Conservation (phyloP, 2,797 vertebrate species). For the Hybognathus amarus region DNA sequence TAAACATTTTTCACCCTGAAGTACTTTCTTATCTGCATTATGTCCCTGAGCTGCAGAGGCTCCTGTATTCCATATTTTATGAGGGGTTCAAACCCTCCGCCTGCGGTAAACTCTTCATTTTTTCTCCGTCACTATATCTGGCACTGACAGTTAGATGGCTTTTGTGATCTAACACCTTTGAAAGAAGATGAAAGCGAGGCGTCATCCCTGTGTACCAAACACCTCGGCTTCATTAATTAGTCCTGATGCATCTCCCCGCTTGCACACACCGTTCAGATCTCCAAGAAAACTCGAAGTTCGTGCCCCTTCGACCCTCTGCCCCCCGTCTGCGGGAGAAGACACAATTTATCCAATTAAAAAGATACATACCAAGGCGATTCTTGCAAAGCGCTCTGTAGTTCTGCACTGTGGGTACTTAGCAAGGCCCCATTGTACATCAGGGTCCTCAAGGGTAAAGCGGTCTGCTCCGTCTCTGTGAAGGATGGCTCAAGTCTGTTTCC, state of each 20-base stretch:
- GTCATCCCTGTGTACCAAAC: conserved; percentile 32
- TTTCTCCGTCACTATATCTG: conserved; percentile 32
- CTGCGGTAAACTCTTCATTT: conserved; percentile 34
- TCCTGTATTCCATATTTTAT: conserved; percentile 42
- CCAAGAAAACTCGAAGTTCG: background rate
- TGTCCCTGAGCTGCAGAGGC: conserved; percentile 8
- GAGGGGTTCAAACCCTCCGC: conserved; percentile 31
- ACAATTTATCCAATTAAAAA: conserved; percentile 54
- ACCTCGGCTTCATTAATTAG: conserved; percentile 52
- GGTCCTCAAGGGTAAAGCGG: conserved; percentile 41
- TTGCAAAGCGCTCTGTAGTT: conserved; percentile 16
- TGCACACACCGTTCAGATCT: conserved; percentile 17
- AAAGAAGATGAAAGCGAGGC: conserved; percentile 37
- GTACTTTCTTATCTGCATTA: conserved; percentile 41
- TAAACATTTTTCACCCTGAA: conserved; percentile 25
- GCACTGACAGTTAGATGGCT: conserved; percentile 22
- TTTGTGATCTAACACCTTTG: conserved; percentile 38
- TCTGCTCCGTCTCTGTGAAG: conserved; percentile 9
- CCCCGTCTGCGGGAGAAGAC: background rate
- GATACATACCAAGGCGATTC: conserved; percentile 26
- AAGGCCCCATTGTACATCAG: conserved; percentile 22
- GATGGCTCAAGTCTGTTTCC: conserved; percentile 22
- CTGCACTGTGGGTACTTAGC: conserved; percentile 35
- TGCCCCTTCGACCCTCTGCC: conserved; percentile 17
- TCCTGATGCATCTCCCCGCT: conserved; percentile 30